Conservation (phyloP, 2,797 vertebrate genomes). For the Coregonus sp. region DNA sequence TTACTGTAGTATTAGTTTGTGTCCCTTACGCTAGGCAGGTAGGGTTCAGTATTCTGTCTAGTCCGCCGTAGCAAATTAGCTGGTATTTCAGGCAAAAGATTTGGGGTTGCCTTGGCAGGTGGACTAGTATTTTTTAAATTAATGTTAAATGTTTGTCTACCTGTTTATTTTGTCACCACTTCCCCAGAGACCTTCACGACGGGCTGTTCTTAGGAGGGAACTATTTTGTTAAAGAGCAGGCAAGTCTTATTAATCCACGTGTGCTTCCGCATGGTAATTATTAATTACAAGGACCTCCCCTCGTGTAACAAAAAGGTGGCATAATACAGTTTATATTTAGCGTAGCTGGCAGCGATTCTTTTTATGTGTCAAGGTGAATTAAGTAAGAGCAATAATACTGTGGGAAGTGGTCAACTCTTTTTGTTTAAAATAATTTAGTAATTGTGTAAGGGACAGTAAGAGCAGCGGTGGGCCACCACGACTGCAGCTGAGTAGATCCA, state of each 20-base stretch:
- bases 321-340: constrained; percentile 8
- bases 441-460: neutral
- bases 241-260: too few relatives aligned
- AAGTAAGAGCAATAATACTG: neutral
- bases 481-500: neutral
- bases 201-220: too few relatives aligned
- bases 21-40: too few relatives aligned
- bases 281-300: too few relatives aligned
- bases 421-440: neutral
- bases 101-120: neutral
- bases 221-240: too few relatives aligned
- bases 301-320: neutral
- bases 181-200: too few relatives aligned
- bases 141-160: neutral
- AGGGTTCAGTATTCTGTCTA: too few relatives aligned
- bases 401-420: neutral
- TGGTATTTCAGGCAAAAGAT: neutral
- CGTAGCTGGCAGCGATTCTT: too few relatives aligned
- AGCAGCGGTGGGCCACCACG: neutral
- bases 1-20: too few relatives aligned
- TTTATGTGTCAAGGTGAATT: too few relatives aligned
- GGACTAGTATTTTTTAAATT: neutral
- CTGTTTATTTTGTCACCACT: neutral
- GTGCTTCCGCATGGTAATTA: too few relatives aligned
- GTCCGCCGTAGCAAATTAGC: neutral